These are phyloP conservation scores for Ichneumoninae sp. DNA, from an alignment of 2,888 invertebrate genomes.

Conservation along the genomic window DNA sequence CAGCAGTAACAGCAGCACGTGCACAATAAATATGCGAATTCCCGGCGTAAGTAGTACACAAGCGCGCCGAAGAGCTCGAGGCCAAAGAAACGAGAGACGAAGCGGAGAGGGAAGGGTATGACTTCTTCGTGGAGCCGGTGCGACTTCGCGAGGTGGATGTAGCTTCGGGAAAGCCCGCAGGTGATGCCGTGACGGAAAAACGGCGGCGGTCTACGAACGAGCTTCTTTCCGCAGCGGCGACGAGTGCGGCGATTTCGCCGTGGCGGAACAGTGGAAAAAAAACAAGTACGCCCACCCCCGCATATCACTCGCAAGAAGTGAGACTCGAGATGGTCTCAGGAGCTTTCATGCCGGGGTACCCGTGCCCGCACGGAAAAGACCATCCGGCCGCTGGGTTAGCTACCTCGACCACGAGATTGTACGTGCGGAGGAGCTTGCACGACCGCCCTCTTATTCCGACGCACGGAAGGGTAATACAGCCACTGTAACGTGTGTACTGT, in stretches of 20 bases:
- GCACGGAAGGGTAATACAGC: conserved; percentile 11
- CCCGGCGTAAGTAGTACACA: conserved; percentile 7
- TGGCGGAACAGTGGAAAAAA: background rate
- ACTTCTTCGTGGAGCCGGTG: conserved; percentile 16
- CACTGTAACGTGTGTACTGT: conserved; percentile 1
- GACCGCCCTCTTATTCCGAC: conserved; percentile 20
- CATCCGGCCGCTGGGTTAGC: conserved; percentile 23
- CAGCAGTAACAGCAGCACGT: conserved; percentile 10
- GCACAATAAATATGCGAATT: conserved; percentile 47
- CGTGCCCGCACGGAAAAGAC: conserved; percentile 43
- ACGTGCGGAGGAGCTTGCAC: conserved; percentile 7
- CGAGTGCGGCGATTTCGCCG: background rate
- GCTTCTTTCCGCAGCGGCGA: background rate
- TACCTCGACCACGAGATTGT: conserved; percentile 36
- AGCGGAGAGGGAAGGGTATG: conserved; percentile 25
- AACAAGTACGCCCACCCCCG: conserved; percentile 28
- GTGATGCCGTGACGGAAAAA: background rate
- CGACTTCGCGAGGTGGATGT: conserved; percentile 10
- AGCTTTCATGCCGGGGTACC: conserved; percentile 43
- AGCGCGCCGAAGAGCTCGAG: background rate
- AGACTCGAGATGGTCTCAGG: conserved; percentile 60
- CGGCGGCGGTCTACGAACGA: background rate
- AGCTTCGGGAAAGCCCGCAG: background rate
- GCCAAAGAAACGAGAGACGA: background rate
- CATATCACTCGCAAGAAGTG: conserved; percentile 37